phyloP scores from a whole-genome alignment of 2,888 invertebrate species.

The Troilus luridus region DNA sequence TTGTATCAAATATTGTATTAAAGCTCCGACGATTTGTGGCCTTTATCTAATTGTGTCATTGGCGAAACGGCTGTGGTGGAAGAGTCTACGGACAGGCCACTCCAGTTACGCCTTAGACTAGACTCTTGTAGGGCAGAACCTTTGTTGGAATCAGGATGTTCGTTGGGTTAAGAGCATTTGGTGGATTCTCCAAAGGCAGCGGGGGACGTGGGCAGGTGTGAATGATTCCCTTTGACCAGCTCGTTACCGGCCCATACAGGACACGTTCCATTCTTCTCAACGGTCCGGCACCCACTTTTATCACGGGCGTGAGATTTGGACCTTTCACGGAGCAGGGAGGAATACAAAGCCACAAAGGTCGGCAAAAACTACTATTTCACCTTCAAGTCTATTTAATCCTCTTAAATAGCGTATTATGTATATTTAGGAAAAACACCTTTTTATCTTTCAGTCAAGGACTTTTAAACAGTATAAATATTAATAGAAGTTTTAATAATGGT shows the following conservation, averaged over 20 bases:
- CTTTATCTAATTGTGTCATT: neutral
- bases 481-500: too few species aligned
- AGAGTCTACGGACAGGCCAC: slow-evolving; percentile 8
- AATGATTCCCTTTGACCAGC: slow-evolving; percentile 54
- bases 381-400: neutral
- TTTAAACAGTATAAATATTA: too few species aligned
- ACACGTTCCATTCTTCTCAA: slow-evolving; percentile 48
- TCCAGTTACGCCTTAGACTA: slow-evolving; percentile 42
- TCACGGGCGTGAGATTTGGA: slow-evolving; percentile 54
- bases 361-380: neutral
- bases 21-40: neutral
- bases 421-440: neutral
- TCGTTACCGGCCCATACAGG: slow-evolving; percentile 55
- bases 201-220: slow-evolving; percentile 56
- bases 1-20: neutral
- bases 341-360: neutral
- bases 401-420: slow-evolving; percentile 6
- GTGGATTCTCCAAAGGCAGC: slow-evolving; percentile 19
- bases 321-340: neutral
- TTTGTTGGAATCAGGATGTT: slow-evolving; percentile 47
- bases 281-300: slow-evolving; percentile 25
- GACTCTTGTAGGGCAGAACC: slow-evolving; percentile 12
- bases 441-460: neutral
- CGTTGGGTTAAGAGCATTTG: slow-evolving; percentile 50
- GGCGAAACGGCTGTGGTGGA: neutral